A percentile compares a stretch with the other conserved stretches of the same genome.
Evolutionary conservation across 2,797 vertebrate genomes (phyloP).

Genomic region (Epinephelus malabaricus): DNA sequence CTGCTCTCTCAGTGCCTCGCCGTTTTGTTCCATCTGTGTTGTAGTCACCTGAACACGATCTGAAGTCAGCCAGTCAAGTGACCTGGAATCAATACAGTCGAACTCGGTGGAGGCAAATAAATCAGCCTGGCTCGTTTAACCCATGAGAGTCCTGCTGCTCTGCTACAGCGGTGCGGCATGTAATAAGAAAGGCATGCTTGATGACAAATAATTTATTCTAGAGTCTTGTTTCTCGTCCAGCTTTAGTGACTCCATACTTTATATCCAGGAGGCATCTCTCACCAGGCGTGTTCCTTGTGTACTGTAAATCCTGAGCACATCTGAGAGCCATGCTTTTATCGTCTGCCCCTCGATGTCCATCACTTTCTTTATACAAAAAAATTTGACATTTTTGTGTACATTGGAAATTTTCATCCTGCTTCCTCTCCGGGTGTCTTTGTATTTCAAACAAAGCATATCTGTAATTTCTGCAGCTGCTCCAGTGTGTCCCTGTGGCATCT

Average conservation of each 20-base stretch:
- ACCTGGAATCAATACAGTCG: conserved; percentile 81
- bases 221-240: conserved; percentile 52
- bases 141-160: conserved; percentile 60
- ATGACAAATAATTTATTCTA: conserved; percentile 69
- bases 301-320: conserved; percentile 49
- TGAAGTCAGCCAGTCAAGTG: conserved; percentile 80
- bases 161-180: conserved; percentile 19
- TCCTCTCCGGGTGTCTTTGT: conserved; percentile 31
- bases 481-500: conserved; percentile 39
- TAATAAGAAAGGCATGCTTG: conserved; percentile 69
- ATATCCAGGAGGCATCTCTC: conserved; percentile 29
- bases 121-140: conserved; percentile 77
- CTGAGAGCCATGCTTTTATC: conserved; percentile 20
- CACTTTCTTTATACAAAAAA: conserved; percentile 22
- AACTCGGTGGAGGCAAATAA: conserved; percentile 75
- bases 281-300: conserved; percentile 28
- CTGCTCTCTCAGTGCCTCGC: conserved; percentile 64
- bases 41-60: conserved; percentile 81
- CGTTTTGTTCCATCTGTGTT: conserved; percentile 77
- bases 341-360: background rate
- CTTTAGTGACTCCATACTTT: conserved; percentile 35
- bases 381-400: conserved; percentile 26
- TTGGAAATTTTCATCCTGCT: background rate
- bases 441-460: conserved; percentile 34
- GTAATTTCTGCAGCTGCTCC: conserved; percentile 45